Conservation (phyloP, 2,888 invertebrate species). For the Entomobrya multifasciata region DNA sequence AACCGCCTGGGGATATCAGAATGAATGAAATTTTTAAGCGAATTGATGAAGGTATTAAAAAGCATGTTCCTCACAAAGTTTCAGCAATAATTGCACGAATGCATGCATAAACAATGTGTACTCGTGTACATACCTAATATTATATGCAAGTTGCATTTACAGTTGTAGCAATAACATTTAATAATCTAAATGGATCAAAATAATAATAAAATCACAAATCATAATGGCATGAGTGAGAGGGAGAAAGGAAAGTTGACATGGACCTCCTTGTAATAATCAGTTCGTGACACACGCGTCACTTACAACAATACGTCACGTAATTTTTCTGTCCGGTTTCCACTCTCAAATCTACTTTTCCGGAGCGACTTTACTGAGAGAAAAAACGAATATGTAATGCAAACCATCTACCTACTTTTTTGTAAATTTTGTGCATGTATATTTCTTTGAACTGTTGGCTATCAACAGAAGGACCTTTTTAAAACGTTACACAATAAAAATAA, state of each 20-base stretch:
- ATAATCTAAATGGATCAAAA: constrained; percentile 55
- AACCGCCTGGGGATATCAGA: constrained; percentile 15
- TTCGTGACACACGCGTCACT: constrained; percentile 39
- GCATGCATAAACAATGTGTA: constrained; percentile 9
- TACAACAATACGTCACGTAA: too few relatives aligned
- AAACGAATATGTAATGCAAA: not conserved
- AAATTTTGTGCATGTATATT: too few relatives aligned
- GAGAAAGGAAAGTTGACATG: constrained; percentile 22
- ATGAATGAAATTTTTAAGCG: constrained; percentile 28
- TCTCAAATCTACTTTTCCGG: constrained; percentile 48
- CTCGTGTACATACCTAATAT: too few relatives aligned
- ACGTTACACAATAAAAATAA: too few relatives aligned
- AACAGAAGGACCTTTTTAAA: not conserved
- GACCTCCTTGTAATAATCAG: constrained; percentile 57
- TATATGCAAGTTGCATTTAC: too few relatives aligned
- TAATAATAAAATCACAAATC: constrained; percentile 27
- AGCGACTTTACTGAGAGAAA: constrained; percentile 25
- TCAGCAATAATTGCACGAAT: constrained; percentile 4
- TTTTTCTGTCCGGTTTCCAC: constrained; percentile 10
- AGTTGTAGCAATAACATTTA: not conserved
- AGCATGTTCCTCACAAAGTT: not conserved
- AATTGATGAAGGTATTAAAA: not conserved
- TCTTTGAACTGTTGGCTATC: constrained; percentile 7
- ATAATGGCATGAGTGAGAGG: not conserved
- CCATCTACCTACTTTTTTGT: too few relatives aligned